Evolutionary conservation across 2,888 invertebrate genomes (phyloP), one percentile per base, ranked within the genome.

Genomic region (Azorinus chamasolen): DNA sequence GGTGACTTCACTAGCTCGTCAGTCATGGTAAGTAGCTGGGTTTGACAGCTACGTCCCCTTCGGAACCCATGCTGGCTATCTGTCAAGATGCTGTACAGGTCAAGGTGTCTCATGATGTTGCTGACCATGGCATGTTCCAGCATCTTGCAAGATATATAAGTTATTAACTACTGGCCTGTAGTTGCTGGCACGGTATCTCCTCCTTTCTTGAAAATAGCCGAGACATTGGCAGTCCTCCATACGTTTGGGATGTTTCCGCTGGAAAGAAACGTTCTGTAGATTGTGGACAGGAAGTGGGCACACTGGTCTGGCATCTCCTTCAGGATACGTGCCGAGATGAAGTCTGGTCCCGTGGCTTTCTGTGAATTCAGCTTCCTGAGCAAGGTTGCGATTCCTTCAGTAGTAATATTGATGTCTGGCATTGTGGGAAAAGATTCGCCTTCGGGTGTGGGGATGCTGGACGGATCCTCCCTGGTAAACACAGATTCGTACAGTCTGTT

Each of bases 161-260:
- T 65, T 8, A 65, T n/a, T 20, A 46, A 65, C 5, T 55, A 54
- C 2, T 45, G 55, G 43, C 54, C 22, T 16, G 54, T 55, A 48
- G 54, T 65, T 22, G 32, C 46, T 18, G 64, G 46, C 25, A 55
- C 46, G 20, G 18, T 55, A n/a, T 37, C 25, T 18, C 55, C 64
- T 2, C 64, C 64, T 39, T 65, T 65, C 24, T 65, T 65, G 55
- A 46, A 65, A 12, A 55, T 55, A 2, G 64, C 55, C 3, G 64
- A 55, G 32, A 65, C 64, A 32, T 55, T 65, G 4, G 64, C 54
- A 18, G 64, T 65, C 27, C 27, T 65, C 64, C 64, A 65, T 4
- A 55, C 39, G n/a, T 65, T 46, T 8, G 59, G 68, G 20, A 58
- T 25, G 3, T 10, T 3, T 12, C 57, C 66, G 16, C n/a, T 50